Conservation (phyloP, 1,140 invertebrate species). For the silkworm (Bombyx mori) region DNA sequence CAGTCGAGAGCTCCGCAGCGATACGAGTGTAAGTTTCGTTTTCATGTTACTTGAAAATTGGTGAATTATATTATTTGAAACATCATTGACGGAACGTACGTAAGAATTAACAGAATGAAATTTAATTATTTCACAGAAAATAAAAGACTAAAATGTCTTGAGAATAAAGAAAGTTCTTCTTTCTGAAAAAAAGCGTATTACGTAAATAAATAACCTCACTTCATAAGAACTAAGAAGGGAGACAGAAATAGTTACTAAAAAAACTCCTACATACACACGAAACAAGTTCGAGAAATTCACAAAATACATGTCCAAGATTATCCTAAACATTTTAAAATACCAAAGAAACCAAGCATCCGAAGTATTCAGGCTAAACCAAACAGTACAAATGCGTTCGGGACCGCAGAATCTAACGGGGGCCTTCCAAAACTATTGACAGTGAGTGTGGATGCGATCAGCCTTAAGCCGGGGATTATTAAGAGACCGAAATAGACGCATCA, state of each 20-base stretch:
- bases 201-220: too few relatives aligned
- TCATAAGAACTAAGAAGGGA: too few relatives aligned
- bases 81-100: too few relatives aligned
- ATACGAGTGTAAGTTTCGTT: too few relatives aligned
- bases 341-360: slow-evolving; percentile 58
- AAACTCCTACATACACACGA: neutral
- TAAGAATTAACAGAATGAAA: too few relatives aligned
- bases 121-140: too few relatives aligned
- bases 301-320: slow-evolving; percentile 45
- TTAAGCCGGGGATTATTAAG: slow-evolving; percentile 68
- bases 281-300: slow-evolving; percentile 9
- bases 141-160: too few relatives aligned
- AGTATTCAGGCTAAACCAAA: slow-evolving; percentile 51
- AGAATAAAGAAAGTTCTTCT: too few relatives aligned
- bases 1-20: neutral
- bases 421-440: slow-evolving; percentile 69
- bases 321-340: slow-evolving; percentile 28
- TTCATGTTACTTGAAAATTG: too few relatives aligned
- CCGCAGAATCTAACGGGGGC: slow-evolving; percentile 63
- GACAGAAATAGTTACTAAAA: too few relatives aligned
- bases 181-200: too few relatives aligned
- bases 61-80: too few relatives aligned
- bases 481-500: slow-evolving; percentile 69
- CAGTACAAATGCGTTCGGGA: slow-evolving; percentile 45
- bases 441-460: slow-evolving; percentile 68